Percentiles rank a stretch among this genome's conserved stretches.
Evolutionary conservation across 2,888 invertebrate species (phyloP).

Genomic region (Brachyptera risi): DNA sequence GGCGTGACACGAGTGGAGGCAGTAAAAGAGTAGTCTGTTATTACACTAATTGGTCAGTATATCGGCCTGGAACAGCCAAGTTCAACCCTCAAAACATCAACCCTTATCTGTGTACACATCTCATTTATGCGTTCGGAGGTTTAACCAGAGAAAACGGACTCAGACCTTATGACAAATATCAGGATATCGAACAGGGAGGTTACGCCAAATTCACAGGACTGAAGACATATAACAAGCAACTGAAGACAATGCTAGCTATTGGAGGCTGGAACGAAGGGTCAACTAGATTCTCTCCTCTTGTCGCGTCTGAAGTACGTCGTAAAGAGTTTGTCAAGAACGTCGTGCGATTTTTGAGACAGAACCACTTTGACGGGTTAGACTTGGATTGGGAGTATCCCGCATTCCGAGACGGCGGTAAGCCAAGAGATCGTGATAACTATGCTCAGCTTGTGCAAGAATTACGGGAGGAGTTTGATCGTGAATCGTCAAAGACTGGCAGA

Average conservation of each 20-base stretch:
- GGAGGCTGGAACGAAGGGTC: conserved; percentile 96
- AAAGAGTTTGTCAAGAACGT: conserved; percentile 59
- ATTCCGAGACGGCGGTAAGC: conserved; percentile 68
- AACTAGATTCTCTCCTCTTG: conserved; percentile 80
- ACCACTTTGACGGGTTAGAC: conserved; percentile 90
- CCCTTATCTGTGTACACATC: conserved; percentile 89
- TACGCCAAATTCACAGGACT: conserved; percentile 91
- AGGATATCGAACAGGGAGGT: conserved; percentile 93
- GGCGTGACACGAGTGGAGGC: conserved; percentile 25
- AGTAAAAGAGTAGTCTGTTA: conserved; percentile 79
- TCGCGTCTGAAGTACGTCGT: conserved; percentile 70
- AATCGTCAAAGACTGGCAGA: conserved; percentile 77
- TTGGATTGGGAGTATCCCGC: conserved; percentile 90
- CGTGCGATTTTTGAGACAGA: conserved; percentile 71
- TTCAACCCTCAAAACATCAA: conserved; percentile 93
- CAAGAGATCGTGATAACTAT: conserved; percentile 82
- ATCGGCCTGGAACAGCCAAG: conserved; percentile 84
- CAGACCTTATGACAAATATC: conserved; percentile 91
- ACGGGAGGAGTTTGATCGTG: conserved; percentile 83
- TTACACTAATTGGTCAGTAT: conserved; percentile 92
- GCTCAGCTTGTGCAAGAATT: conserved; percentile 82
- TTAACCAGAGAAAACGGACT: conserved; percentile 87
- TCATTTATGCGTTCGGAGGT: conserved; percentile 89
- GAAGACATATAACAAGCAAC: conserved; percentile 86
- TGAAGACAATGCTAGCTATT: conserved; percentile 87